Percentiles rank a stretch among this genome's conserved stretches.
Evolutionary conservation across 2,113 vertebrate species (phyloP).

Genomic region (Crotalus horridus): DNA sequence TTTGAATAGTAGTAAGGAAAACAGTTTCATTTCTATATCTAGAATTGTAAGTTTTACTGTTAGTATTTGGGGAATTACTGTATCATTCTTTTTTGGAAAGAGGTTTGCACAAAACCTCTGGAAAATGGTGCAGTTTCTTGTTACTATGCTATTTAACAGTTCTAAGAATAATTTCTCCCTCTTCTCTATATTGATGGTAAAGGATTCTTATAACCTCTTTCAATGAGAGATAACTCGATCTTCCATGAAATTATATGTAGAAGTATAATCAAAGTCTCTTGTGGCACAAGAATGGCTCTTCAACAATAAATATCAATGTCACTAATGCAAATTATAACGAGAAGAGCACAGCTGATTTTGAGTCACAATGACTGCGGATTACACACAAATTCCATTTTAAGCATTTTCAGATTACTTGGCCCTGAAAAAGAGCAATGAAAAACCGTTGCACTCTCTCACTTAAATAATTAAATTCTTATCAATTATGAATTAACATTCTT

Average conservation of each 20-base stretch:
- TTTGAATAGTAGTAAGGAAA: neutral
- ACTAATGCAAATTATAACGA: constrained; percentile 29
- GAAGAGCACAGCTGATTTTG: constrained; percentile 19
- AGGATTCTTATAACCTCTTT: neutral
- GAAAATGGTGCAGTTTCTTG: neutral
- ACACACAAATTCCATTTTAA: constrained; percentile 17
- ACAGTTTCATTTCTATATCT: neutral
- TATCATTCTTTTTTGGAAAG: neutral
- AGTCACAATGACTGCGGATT: constrained; percentile 25
- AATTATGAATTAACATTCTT: constrained; percentile 13
- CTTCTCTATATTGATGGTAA: neutral
- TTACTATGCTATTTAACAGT: neutral
- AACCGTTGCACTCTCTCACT: neutral
- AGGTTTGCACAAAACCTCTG: neutral
- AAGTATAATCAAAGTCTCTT: constrained; percentile 11
- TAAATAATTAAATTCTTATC: constrained; percentile 29
- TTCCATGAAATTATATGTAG: neutral
- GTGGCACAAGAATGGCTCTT: constrained; percentile 21
- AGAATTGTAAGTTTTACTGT: neutral
- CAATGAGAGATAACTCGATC: constrained; percentile 1
- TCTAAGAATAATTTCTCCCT: neutral
- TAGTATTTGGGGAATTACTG: neutral
- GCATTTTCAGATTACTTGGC: constrained; percentile 38
- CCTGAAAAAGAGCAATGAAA: constrained; percentile 26
- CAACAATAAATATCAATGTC: constrained; percentile 31